Evolutionary conservation across 2,888 invertebrate species (phyloP), one percentile per base, ranked within the genome.

Genomic region (Hydriomena furcata): DNA sequence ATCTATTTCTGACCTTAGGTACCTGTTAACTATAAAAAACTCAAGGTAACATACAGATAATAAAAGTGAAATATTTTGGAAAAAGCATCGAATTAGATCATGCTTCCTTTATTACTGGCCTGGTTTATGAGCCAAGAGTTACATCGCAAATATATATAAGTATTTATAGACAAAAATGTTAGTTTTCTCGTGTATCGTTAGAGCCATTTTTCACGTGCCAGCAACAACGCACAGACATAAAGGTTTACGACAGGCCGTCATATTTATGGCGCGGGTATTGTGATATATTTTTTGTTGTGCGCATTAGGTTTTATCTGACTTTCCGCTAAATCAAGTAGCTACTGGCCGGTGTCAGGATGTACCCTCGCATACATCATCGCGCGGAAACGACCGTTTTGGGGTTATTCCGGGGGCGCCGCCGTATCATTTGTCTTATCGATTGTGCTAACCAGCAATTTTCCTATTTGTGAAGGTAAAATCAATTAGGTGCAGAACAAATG

Each of bases 301-400:
- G 82, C 88, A 88, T 90, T 89, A 89, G 86, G 87, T 89, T 90
- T 90, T 90, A 90, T 90, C 90, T 90, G 81, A 80, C 82, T 90
- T 90, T 90, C 90, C 90, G 90, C 88, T 90, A 90, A 89, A 90
- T 90, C 89, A 90, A 90, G 90, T 90, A 89, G 83, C 88, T 84
- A 89, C 89, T 89, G 90, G 89, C 89, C 89, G 88, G 81, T 86
- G 88, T 83, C 87, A 86, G 89, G 88, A 87, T 84, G 81, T 83
- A 82, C 85, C 87, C 86, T 79, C 85, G 82, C 84, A 81, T 90
- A 88, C 77, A 84, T 89, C 89, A 89, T 83, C 71, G 71, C 64
- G 73, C 84, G 86, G 87, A 87, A 84, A 82, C 79, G 74, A 76
- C 67, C 81, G 66, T 82, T 87, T 86, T 87, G 87, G 89, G 88